Evolutionary conservation across 2,888 invertebrate genomes (phyloP), one percentile per base, ranked within the genome.

Genomic region (Carabus problematicus): DNA sequence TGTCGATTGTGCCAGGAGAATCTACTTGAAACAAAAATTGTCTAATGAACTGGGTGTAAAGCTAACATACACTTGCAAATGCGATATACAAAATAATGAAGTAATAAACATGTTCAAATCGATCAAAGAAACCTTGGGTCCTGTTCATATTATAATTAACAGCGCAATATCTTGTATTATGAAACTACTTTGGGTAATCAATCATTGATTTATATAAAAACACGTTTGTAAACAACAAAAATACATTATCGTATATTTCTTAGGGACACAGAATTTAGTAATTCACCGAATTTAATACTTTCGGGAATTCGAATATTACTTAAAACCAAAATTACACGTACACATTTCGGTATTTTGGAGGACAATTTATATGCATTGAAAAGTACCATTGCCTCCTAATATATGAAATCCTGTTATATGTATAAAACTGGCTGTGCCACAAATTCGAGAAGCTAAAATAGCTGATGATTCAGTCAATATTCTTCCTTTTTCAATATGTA

Each of bases 131-230:
- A 74, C 79, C 40, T 74, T 81, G 6, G 84, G 84, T 0, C 77
- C 81, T 0, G 79, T 85, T 6, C 81, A 83, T 72, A 77, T 85
- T 1, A 79, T 83, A 71, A 75, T 85, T 16, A 85, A 85, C 75
- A 84, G 83, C 72, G 85, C 85, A 6, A 6, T 6, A 2, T 29
- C 3, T 29, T 29, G 29, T 6, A 29, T 29, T 6, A 6, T 29
- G 29, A 29, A 29, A 29, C 29, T 3, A 29, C 29, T 6, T 29
- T 29, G 29, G 29, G 29, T 29, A 29, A n/a, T n/a, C n/a, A n/a
- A n/a, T n/a, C n/a, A n/a, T n/a, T n/a, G n/a, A n/a, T n/a, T n/a
- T n/a, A n/a, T n/a, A n/a, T n/a, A n/a, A n/a, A n/a, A n/a, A 29
- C 3, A 29, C 6, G 29, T 29, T 29, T 3, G 6, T 29, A 6